Evolutionary conservation across 1,140 invertebrate genomes (phyloP).

Genomic region (Lepidotrigona ventralis): DNA sequence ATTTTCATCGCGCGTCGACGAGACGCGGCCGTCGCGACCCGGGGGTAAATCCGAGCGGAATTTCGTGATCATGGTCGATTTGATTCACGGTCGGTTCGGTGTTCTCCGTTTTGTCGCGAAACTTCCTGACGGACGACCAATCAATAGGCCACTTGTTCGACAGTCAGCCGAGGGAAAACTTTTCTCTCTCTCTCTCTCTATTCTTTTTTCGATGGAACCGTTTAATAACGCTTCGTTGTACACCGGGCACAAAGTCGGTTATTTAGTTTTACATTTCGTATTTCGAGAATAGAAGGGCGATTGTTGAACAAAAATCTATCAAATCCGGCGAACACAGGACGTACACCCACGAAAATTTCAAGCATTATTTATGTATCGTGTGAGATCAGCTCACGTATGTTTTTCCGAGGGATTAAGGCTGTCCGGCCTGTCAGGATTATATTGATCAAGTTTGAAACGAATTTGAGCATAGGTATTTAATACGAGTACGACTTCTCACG

Average conservation of each 20-base stretch:
- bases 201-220: background rate
- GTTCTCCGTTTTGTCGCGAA: background rate
- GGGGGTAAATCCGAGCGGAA: background rate
- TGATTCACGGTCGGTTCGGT: background rate
- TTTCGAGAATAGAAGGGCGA: no score
- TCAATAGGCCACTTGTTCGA: constrained; percentile 10
- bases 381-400: no score
- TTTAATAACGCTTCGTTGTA: constrained; percentile 9
- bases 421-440: no score
- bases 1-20: background rate
- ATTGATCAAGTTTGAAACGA: no score
- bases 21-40: background rate
- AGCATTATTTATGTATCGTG: no score
- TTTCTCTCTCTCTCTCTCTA: background rate
- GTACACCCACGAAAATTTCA: no score
- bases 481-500: no score
- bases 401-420: no score
- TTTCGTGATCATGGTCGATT: background rate
- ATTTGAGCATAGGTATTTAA: no score
- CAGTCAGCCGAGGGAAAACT: background rate
- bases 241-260: background rate
- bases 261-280: no score
- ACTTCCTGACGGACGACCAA: background rate
- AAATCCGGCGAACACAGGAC: no score
- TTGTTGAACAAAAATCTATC: no score